A percentile compares a stretch with the other conserved stretches of the same genome.
Evolutionary conservation across 2,888 invertebrate species (phyloP).

Genomic region (Pristionchus mayeri): DNA sequence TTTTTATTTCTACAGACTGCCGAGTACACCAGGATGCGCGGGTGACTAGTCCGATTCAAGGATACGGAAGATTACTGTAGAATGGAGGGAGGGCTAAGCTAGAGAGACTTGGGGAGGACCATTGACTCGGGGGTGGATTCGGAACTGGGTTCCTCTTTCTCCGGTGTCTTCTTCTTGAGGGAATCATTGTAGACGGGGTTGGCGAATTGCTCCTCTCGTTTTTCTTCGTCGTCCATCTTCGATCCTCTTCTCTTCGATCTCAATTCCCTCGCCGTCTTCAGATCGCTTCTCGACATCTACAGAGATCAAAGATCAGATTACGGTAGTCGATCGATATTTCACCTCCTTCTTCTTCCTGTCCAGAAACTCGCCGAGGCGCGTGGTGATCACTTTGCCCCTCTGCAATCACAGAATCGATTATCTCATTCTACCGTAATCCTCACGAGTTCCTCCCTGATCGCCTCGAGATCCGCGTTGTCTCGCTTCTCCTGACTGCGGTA

Average conservation of each 20-base stretch:
- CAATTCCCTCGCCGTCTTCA: not conserved
- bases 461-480: not conserved
- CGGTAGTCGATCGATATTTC: not conserved
- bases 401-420: slow-evolving; percentile 7
- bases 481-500: not conserved
- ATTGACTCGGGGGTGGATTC: not conserved
- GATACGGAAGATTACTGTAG: too few relatives aligned
- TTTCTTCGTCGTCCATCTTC: not conserved
- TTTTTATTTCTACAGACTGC: slow-evolving; percentile 15
- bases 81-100: not conserved
- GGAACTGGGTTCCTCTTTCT: not conserved
- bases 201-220: not conserved
- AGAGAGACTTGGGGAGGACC: not conserved
- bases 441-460: slow-evolving; percentile 3
- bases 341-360: slow-evolving; percentile 20
- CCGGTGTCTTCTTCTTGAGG: not conserved
- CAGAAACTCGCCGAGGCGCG: not conserved
- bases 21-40: not conserved
- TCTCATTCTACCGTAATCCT: not conserved
- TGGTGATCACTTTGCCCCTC: not conserved
- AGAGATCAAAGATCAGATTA: not conserved
- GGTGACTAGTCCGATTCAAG: too few relatives aligned
- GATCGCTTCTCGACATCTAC: not conserved
- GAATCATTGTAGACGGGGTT: not conserved
- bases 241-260: too few relatives aligned